Evolutionary conservation across 2,797 vertebrate species (phyloP).

Genomic region (Hozukius guyotensis): DNA sequence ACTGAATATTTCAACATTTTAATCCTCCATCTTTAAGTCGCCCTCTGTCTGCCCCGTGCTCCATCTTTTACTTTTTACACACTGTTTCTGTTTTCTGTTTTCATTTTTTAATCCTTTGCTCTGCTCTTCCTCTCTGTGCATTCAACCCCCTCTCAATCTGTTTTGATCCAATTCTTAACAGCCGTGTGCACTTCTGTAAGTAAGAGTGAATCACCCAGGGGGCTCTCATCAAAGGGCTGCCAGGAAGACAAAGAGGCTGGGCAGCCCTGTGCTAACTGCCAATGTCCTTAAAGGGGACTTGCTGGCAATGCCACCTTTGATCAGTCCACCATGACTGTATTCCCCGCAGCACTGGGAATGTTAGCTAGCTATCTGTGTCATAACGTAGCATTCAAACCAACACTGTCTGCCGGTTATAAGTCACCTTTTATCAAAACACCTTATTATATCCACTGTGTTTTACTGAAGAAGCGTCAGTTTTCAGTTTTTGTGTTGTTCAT

Average conservation of each 20-base stretch:
- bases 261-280: constrained; percentile 71
- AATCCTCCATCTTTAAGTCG: constrained; percentile 37
- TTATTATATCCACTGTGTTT: background rate
- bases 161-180: constrained; percentile 84
- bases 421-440: constrained; percentile 19
- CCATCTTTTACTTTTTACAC: constrained; percentile 40
- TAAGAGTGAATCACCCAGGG: constrained; percentile 81
- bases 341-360: constrained; percentile 42
- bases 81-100: no score
- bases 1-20: constrained; percentile 47
- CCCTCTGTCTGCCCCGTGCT: constrained; percentile 17
- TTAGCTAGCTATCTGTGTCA: constrained; percentile 39
- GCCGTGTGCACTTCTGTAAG: constrained; percentile 79
- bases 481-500: background rate
- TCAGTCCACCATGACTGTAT: constrained; percentile 70
- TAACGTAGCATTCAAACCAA: constrained; percentile 17
- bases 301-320: constrained; percentile 78
- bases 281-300: constrained; percentile 74
- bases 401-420: background rate
- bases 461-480: background rate
- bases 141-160: constrained; percentile 74
- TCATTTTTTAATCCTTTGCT: constrained; percentile 63
- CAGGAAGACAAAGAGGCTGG: constrained; percentile 81
- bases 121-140: constrained; percentile 49
- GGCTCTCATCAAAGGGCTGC: constrained; percentile 82